Conservation (phyloP, 2,888 invertebrate genomes). For the Clanis bilineata region DNA sequence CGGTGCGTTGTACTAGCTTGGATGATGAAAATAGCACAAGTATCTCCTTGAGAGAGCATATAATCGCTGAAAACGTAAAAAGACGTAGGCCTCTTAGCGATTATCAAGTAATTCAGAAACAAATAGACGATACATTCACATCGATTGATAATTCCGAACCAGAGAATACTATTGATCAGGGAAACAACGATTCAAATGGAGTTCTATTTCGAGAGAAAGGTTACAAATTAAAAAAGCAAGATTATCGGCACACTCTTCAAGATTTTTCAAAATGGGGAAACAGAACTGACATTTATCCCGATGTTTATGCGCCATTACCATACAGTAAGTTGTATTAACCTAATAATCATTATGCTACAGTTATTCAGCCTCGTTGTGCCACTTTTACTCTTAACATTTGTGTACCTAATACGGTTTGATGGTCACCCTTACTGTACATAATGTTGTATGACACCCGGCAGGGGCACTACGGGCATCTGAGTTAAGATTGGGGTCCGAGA, state of each 20-base stretch:
- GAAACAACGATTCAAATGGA: conserved; percentile 32
- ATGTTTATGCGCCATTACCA: conserved; percentile 88
- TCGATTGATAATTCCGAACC: conserved; percentile 40
- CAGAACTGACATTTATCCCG: conserved; percentile 83
- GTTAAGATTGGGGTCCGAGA: too few species aligned
- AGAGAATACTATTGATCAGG: conserved; percentile 26
- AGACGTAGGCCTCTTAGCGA: background rate
- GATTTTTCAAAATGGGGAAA: conserved; percentile 69
- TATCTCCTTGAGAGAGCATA: background rate
- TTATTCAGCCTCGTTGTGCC: too few species aligned
- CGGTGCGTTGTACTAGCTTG: background rate
- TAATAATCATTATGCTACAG: too few species aligned
- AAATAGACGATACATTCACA: background rate
- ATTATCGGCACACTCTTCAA: conserved; percentile 66
- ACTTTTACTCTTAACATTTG: too few species aligned
- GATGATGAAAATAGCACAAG: background rate
- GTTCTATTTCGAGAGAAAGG: conserved; percentile 47
- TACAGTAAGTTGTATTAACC: conserved; percentile 89
- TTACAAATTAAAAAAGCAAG: conserved; percentile 39
- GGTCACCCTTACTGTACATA: too few species aligned
- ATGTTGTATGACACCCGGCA: too few species aligned
- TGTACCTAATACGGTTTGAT: too few species aligned
- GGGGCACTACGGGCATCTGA: too few species aligned
- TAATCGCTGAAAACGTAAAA: background rate
- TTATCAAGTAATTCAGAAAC: background rate